phyloP scores from a whole-genome alignment of 2,888 invertebrate genomes.

The Ormia ochracea region DNA sequence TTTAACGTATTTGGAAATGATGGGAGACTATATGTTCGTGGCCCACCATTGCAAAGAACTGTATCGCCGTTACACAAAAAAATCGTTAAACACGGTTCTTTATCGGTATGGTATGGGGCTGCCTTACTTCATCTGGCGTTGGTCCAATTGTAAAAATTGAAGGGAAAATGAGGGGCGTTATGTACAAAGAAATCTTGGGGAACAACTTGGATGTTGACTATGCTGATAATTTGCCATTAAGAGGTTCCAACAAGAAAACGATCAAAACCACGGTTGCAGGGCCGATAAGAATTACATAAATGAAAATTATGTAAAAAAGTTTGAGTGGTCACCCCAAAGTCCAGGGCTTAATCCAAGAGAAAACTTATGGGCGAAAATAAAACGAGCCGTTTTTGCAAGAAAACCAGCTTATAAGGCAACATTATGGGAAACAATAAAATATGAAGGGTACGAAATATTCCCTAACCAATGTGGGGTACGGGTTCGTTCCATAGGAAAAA shows the following conservation, averaged over 20 bases:
- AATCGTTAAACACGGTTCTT: background rate
- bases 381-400: background rate
- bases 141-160: conserved; percentile 21
- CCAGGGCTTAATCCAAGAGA: background rate
- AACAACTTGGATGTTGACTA: background rate
- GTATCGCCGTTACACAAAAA: conserved; percentile 14
- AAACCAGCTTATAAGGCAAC: background rate
- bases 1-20: conserved; percentile 22
- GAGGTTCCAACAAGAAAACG: background rate
- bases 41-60: conserved; percentile 2
- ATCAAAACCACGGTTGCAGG: background rate
- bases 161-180: conserved; percentile 2
- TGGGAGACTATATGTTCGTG: conserved; percentile 24
- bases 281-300: background rate
- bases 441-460: background rate
- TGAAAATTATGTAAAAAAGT: background rate
- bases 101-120: conserved; percentile 24
- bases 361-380: background rate
- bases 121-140: conserved; percentile 24
- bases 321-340: background rate
- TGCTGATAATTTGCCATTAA: conserved; percentile 5
- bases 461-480: background rate
- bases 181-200: background rate
- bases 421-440: background rate
- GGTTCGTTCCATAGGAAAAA: background rate